phyloP scores from a whole-genome alignment of 53 echinoderm and acorn worm species.

The Henricia sp. region DNA sequence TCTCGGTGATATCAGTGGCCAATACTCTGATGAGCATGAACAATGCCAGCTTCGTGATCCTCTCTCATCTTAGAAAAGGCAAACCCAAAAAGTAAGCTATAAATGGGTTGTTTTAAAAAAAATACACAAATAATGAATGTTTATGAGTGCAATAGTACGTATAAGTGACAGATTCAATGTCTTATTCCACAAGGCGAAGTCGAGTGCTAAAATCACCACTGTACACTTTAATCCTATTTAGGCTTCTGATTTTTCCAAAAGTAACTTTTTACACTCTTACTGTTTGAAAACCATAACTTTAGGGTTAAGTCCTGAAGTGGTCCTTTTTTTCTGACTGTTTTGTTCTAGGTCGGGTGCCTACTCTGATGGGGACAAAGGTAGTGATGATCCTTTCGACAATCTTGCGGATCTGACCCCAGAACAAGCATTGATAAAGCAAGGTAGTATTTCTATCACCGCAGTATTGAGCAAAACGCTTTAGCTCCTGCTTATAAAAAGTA shows the following conservation, averaged over 20 bases:
- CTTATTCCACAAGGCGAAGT: too few species aligned
- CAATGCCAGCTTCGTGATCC: conserved; percentile 97
- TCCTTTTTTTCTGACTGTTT: background rate
- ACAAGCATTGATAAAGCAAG: conserved; percentile 98
- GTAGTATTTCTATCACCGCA: conserved; percentile 7
- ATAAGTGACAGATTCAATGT: too few species aligned
- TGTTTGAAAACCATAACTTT: background rate
- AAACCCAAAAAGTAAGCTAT: conserved; percentile 66
- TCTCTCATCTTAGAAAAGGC: conserved; percentile 83
- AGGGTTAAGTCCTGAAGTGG: background rate
- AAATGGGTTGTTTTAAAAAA: too few species aligned
- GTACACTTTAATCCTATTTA: too few species aligned
- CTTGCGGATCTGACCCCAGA: conserved; percentile 94
- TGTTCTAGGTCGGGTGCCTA: conserved; percentile 39
- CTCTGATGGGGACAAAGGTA: conserved; percentile 14
- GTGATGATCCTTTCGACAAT: conserved; percentile 64
- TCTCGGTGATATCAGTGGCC: conserved; percentile 95
- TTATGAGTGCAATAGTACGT: too few species aligned
- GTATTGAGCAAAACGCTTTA: background rate
- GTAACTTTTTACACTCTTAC: too few species aligned
- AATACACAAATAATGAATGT: too few species aligned
- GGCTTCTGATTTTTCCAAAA: too few species aligned
- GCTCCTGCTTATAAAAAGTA: background rate
- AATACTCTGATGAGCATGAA: conserved; percentile 99
- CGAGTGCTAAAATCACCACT: too few species aligned